Evolutionary conservation across 2,113 vertebrate species (phyloP), one percentile per base, ranked within the genome.

Genomic region (Suncus etruscus): DNA sequence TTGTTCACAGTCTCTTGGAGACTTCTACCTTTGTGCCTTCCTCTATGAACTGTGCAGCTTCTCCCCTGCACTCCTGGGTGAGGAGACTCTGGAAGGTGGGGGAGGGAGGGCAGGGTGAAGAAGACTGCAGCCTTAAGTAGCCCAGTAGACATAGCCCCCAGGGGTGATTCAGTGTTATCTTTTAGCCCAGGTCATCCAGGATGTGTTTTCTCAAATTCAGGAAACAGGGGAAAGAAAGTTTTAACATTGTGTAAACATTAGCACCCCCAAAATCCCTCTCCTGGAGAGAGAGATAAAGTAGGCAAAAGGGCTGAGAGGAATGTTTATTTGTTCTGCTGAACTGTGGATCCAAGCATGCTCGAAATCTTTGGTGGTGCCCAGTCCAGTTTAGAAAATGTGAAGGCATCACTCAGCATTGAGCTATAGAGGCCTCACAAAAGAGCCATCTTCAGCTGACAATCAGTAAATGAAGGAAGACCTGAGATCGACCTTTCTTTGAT

Each of bases 191-290:
- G 97, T 98, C 98, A 98, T 96, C 95, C 91, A 96, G 98, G 98
- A 98, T 98, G 94, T 98, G 94, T 98, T 98, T 98, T 98, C 98
- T 97, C 97, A 97, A 97, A 97, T 96, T 97, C 97, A 97, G 97
- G 98, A 98, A 98, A 96, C 96, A 97, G 98, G 97, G 97, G 98
- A 98, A 98, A 99, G 98, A 97, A 98, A 98, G 98, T 98, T 98
- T 99, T 98, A 98, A 96, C 98, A 86, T 88, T 97, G 95, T 97
- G 96, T 99, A 99, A 99, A 99, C 97, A 98, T 96, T 97, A 94
- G 97, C 97, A 97, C 96, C 97, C 94, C 91, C 95, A 97, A 97
- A 97, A 97, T 95, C 97, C 96, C 96, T 94, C 97, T 98, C 97
- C 97, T 88, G 95, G 96, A 94, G 80, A 95, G 89, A 94, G 97